These are phyloP conservation scores for Trachelus stipa DNA, from an alignment of 2,888 invertebrate species.

Conservation along the genomic window DNA sequence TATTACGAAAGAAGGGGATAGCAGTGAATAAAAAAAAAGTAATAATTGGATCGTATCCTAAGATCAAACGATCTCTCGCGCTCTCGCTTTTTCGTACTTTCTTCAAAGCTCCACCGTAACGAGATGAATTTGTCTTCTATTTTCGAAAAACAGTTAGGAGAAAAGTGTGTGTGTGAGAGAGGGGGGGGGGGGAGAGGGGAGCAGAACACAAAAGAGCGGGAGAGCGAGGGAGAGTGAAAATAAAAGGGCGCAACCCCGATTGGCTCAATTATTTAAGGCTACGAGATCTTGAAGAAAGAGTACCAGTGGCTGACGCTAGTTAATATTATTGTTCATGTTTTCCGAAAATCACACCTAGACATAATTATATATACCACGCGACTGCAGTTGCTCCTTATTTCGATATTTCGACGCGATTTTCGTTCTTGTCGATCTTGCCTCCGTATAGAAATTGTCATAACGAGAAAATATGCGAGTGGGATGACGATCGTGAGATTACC, in stretches of 20 bases:
- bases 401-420: background rate
- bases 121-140: background rate
- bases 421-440: conserved; percentile 51
- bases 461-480: conserved; percentile 36
- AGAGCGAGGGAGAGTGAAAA: background rate
- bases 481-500: conserved; percentile 34
- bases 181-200: background rate
- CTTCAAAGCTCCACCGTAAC: background rate
- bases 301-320: conserved; percentile 51
- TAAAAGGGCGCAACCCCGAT: conserved; percentile 33
- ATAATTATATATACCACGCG: conserved; percentile 11
- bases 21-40: conserved; percentile 18
- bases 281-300: conserved; percentile 37
- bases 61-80: conserved; percentile 34
- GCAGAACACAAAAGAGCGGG: background rate
- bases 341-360: conserved; percentile 40
- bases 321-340: conserved; percentile 42
- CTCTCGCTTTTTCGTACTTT: background rate
- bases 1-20: conserved; percentile 37
- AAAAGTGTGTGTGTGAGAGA: no score
- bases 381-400: conserved; percentile 3
- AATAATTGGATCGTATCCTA: conserved; percentile 23
- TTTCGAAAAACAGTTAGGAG: background rate
- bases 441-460: conserved; percentile 51
- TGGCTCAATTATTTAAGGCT: conserved; percentile 58